These are phyloP conservation scores for Pasiphila rectangulata DNA, from an alignment of 2,888 invertebrate genomes.

Conservation along the genomic window DNA sequence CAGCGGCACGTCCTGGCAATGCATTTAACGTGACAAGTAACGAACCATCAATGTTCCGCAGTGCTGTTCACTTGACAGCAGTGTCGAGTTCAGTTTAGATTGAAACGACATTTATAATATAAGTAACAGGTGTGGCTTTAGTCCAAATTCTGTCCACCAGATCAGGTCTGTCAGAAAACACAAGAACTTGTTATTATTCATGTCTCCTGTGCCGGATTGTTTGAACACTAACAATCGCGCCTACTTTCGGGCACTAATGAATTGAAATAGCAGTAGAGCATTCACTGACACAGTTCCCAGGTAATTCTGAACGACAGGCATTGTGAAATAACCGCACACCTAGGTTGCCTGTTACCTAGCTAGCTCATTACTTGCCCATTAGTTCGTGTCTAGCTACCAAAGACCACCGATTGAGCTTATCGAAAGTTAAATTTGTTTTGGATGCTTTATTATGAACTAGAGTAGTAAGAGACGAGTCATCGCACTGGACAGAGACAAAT, in stretches of 20 bases:
- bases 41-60: too few species aligned
- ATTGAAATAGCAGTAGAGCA: constrained; percentile 4
- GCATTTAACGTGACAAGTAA: too few species aligned
- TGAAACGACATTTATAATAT: too few species aligned
- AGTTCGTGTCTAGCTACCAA: neutral
- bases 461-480: too few species aligned
- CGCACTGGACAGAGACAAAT: too few species aligned
- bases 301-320: constrained; percentile 23
- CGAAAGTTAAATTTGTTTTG: neutral
- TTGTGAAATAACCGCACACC: constrained; percentile 23
- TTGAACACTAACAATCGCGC: neutral
- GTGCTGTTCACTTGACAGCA: too few species aligned
- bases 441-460: neutral
- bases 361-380: constrained; percentile 2
- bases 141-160: too few species aligned
- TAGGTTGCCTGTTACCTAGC: constrained; percentile 7
- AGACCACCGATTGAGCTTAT: neutral
- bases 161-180: too few species aligned
- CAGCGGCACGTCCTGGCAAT: too few species aligned
- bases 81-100: too few species aligned
- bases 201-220: neutral
- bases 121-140: too few species aligned
- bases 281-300: constrained; percentile 27
- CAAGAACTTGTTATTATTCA: too few species aligned
- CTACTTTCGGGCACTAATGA: neutral